Base-by-base conservation (phyloP, 2,888 invertebrate species). In the Nezara viridula region DNA sequence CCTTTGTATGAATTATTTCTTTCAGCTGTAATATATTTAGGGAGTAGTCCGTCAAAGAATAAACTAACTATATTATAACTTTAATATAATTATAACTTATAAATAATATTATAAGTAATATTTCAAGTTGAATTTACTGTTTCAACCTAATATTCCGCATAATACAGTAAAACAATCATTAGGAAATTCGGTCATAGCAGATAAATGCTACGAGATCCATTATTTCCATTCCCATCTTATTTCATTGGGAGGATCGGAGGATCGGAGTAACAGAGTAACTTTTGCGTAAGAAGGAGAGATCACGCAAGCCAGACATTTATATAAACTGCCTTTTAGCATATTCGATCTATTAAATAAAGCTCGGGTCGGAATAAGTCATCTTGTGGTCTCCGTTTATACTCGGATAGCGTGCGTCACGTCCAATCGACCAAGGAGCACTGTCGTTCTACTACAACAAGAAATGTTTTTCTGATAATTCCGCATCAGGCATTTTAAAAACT, bases 271-370 rank as follows among this genome's bases (percentile, higher is more conserved):
- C 16, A 32, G 27, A 27, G 27, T 60, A 60, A 60, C 60, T 60
- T 60, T 60, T 60, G 60, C 60, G 60, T 60, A 60, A 60, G 60
- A 32, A 60, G 60, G 27, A 32, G 60, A 27, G 60, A 60, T 60
- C 60, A 60, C 60, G 60, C 60, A 60, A 60, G n/a, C 60, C 5
- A 60, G 27, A 60, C 60, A 60, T 60, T 60, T 60, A 60, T 60
- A 60, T 60, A 60, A 60, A 60, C 60, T 32, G 60, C 60, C 60
- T 60, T 60, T 60, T 60, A 60, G 60, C 60, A 60, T 60, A 60
- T 60, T 60, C 60, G 60, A 60, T 27, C 60, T 60, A 60, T 60
- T 60, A 60, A 60, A 60, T 60, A 60, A 60, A 60, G 27, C 60
- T 60, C n/a, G 60, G 60, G 60, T 60, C 60, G 60, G 60, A 60